Evolutionary conservation across 2,113 vertebrate genomes (phyloP).

Genomic region (Corvus moneduloides): DNA sequence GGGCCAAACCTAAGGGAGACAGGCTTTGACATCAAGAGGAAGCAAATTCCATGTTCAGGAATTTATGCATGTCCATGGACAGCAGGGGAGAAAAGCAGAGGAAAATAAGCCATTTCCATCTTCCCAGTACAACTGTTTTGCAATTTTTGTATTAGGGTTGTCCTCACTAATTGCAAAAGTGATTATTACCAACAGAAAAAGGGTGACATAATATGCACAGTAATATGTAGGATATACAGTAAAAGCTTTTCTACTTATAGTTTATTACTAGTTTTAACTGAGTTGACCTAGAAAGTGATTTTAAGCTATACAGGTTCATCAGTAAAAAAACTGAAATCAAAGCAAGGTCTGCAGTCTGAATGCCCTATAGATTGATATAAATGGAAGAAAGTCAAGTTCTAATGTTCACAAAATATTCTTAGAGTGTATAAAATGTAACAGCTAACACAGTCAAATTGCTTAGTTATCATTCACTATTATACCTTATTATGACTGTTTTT

Average conservation of each 20-base stretch:
- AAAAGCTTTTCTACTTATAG: not conserved
- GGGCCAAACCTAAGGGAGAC: not conserved
- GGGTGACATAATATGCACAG: not conserved
- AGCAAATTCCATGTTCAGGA: not conserved
- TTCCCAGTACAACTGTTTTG: not conserved
- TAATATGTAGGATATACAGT: not conserved
- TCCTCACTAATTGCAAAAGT: not conserved
- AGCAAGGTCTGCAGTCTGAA: not conserved
- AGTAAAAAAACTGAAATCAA: not conserved
- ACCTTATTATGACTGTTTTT: not conserved
- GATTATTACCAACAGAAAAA: not conserved
- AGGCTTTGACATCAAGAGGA: not conserved
- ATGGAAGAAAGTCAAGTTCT: not conserved
- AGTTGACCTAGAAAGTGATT: not conserved
- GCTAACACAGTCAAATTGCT: not conserved
- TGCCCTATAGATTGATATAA: not conserved
- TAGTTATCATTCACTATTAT: not conserved
- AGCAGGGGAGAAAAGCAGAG: not conserved
- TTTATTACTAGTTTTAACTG: not conserved
- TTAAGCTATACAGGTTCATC: not conserved
- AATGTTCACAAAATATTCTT: not conserved
- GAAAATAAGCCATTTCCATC: not conserved
- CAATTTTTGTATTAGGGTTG: not conserved
- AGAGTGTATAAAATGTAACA: not conserved
- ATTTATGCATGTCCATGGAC: not conserved